Base-by-base conservation (phyloP, 2,797 vertebrate species). In the Avahi laniger region DNA sequence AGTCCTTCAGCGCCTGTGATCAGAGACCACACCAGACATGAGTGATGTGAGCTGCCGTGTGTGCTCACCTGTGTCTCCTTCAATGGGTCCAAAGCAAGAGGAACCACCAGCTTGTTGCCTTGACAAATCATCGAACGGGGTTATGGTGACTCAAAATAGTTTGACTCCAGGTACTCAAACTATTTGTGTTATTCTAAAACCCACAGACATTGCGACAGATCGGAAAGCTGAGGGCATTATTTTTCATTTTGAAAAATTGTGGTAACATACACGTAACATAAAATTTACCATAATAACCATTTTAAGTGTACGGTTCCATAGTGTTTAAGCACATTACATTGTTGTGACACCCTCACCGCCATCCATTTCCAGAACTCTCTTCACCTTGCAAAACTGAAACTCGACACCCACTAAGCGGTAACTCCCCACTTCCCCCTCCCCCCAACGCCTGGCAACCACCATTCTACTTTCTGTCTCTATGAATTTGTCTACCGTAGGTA, bases 1-100 rank as follows among this genome's bases (percentile, higher is more conserved):
- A 99, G 97, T 99, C 98, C 88, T 99, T 99, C 89, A 98, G 93
- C 35, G 99, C 99, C 99, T 99, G 26, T 72, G 41, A 95, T 1
- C 73, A 67, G 95, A 90, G 13, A 97, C 3, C 82, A 97, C 79
- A 85, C 33, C 0, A 10, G 65, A 22, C 35, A 76, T 84, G 7
- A 96, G 82, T 67, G 80, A 48, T 4, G 2, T 26, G 61, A 78
- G 11, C 2, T 70, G 7, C 75, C 28, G 12, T 86, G 11, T 17
- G 92, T 92, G 91, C 30, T 83, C n/a, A 38, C 35, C 63, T 20
- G 46, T 13, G 76, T 3, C 46, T 57, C 22, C 48, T 43, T 30
- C 46, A 59, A 57, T n/a, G 24, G 20, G 22, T 28, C 33, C 52
- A 72, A 80, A 52, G 67, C 43, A 72, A 73, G 69, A 81, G 7